Evolutionary conservation across 2,888 invertebrate genomes (phyloP).

Genomic region (Stenoptilia bipunctidactyla): DNA sequence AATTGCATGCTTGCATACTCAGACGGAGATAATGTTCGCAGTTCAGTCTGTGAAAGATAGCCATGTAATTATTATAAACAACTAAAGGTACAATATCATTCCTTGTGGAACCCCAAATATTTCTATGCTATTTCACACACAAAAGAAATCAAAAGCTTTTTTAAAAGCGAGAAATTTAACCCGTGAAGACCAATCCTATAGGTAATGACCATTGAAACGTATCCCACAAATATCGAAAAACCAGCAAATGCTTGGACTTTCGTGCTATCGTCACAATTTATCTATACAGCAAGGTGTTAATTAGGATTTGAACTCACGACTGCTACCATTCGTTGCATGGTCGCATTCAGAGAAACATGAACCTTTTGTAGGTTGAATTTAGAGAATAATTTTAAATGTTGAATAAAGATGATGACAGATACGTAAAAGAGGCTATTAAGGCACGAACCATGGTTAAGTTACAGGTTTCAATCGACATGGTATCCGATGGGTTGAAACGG

Average conservation of each 20-base stretch:
- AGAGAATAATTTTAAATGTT: conserved; percentile 19
- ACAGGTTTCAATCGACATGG: conserved; percentile 59
- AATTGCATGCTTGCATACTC: not conserved
- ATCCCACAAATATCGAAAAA: conserved; percentile 26
- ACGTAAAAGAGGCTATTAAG: conserved; percentile 54
- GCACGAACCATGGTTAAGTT: conserved; percentile 45
- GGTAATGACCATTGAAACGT: conserved; percentile 12
- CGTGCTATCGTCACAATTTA: conserved; percentile 59
- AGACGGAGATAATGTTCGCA: not conserved
- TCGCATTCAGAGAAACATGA: too few relatives aligned
- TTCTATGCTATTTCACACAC: too few relatives aligned
- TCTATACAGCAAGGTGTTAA: conserved; percentile 63
- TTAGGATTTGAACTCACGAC: conserved; percentile 67
- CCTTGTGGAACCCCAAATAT: too few relatives aligned
- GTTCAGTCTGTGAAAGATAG: too few relatives aligned
- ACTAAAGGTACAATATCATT: too few relatives aligned
- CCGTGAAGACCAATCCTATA: conserved; percentile 10
- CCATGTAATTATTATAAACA: too few relatives aligned
- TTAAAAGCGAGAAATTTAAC: too few relatives aligned
- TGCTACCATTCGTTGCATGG: conserved; percentile 34
- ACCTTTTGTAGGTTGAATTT: too few relatives aligned
- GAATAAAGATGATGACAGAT: conserved; percentile 41
- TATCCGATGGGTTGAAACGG: conserved; percentile 36
- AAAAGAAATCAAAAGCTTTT: too few relatives aligned
- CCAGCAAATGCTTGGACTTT: conserved; percentile 33